phyloP scores from a whole-genome alignment of 1,140 invertebrate species.

The Bombus pascuorum region DNA sequence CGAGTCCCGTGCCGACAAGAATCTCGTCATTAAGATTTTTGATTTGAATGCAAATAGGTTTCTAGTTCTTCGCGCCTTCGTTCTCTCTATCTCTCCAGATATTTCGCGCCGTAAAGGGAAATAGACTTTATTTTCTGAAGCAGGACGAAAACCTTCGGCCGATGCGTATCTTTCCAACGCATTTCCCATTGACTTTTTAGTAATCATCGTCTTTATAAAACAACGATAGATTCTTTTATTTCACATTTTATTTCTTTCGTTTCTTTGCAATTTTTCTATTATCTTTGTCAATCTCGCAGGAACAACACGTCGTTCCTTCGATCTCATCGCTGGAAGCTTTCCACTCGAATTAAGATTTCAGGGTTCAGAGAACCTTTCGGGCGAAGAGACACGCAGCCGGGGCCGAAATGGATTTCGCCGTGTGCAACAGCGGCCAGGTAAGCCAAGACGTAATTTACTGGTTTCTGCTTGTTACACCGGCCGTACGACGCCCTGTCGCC shows the following conservation, averaged over 20 bases:
- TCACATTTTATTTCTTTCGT: not conserved
- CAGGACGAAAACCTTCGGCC: constrained; percentile 16
- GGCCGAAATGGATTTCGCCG: constrained; percentile 51
- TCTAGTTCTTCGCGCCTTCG: constrained; percentile 36
- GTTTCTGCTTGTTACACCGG: constrained; percentile 64
- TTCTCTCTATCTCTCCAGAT: constrained; percentile 8
- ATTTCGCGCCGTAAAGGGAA: constrained; percentile 42
- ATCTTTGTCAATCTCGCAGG: no score
- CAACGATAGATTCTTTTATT: no score
- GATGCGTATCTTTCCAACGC: no score
- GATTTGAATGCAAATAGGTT: constrained; percentile 65
- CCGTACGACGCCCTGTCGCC: constrained; percentile 59
- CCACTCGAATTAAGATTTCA: constrained; percentile 42
- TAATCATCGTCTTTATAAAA: constrained; percentile 4
- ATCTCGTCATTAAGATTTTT: constrained; percentile 66
- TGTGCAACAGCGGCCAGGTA: constrained; percentile 49
- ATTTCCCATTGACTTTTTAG: not conserved
- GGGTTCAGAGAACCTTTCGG: constrained; percentile 4
- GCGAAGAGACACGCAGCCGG: constrained; percentile 18
- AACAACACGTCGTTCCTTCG: not conserved
- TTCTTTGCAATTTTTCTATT: not conserved
- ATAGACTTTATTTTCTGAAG: constrained; percentile 16
- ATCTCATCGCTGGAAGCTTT: not conserved
- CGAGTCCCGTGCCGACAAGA: constrained; percentile 39
- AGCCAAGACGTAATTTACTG: constrained; percentile 71